Evolutionary conservation across 2,888 invertebrate genomes (phyloP).

Genomic region (Lucinisca nassula): DNA sequence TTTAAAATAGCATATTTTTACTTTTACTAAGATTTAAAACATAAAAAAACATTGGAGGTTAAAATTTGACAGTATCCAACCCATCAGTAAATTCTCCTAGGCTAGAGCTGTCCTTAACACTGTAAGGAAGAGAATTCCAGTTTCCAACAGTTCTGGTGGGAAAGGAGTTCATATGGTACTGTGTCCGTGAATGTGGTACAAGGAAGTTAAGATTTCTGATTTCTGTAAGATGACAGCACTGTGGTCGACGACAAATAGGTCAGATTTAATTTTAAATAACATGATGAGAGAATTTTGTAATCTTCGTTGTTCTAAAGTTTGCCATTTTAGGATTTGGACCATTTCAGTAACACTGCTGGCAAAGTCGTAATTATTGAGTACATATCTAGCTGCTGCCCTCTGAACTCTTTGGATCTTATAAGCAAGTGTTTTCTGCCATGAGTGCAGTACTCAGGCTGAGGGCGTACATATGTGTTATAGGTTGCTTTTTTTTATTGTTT

Average conservation of each 20-base stretch:
- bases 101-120: conserved; percentile 6
- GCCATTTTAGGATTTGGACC: conserved; percentile 13
- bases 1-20: too few species aligned
- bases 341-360: conserved; percentile 14
- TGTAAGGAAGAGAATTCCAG: conserved; percentile 8
- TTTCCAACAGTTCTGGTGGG: conserved; percentile 14
- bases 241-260: neutral
- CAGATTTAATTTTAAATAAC: conserved; percentile 4
- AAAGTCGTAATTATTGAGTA: conserved; percentile 3
- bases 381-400: conserved; percentile 32
- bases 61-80: too few species aligned
- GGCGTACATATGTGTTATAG: neutral
- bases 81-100: too few species aligned
- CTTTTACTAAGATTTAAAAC: too few species aligned
- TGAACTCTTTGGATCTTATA: conserved; percentile 9
- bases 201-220: conserved; percentile 19
- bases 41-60: too few species aligned
- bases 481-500: conserved; percentile 5
- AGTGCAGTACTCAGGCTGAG: conserved; percentile 32
- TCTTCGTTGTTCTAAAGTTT: neutral
- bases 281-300: conserved; percentile 1
- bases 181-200: conserved; percentile 18
- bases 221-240: conserved; percentile 8
- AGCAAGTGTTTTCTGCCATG: conserved; percentile 14
- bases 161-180: conserved; percentile 21